phyloP scores from a whole-genome alignment of 2,113 vertebrate species.

The Epinephelus cyanopodus region DNA sequence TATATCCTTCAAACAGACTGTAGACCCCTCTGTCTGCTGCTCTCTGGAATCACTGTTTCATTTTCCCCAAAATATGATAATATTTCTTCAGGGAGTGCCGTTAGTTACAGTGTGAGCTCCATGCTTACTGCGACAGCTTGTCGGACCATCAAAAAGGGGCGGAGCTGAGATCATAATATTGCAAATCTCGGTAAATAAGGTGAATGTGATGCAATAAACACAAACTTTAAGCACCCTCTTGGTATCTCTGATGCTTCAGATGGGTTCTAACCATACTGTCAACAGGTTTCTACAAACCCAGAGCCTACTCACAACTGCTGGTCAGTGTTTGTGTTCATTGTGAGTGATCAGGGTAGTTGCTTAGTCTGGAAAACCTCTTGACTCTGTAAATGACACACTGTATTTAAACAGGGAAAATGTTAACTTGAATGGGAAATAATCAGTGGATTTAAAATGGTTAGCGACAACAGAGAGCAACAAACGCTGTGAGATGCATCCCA shows the following conservation, averaged over 20 bases:
- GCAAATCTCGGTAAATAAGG: not conserved
- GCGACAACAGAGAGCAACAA: conserved; percentile 4
- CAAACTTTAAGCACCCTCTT: not conserved
- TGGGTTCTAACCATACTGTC: not conserved
- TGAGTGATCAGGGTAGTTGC: conserved; percentile 35
- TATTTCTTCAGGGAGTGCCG: too few species aligned
- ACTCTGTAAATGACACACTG: conserved; percentile 27
- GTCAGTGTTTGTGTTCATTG: conserved; percentile 56
- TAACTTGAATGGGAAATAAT: conserved; percentile 17
- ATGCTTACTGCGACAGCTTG: too few species aligned
- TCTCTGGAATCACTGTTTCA: too few species aligned
- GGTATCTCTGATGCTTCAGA: conserved; percentile 13
- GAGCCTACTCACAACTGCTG: conserved; percentile 1
- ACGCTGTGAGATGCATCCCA: not conserved
- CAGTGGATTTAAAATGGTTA: conserved; percentile 1
- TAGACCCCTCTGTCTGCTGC: too few species aligned
- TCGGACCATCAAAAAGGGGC: too few species aligned
- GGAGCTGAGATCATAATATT: not conserved
- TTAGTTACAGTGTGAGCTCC: too few species aligned
- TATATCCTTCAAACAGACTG: too few species aligned
- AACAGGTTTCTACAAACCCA: conserved; percentile 13
- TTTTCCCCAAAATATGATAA: too few species aligned
- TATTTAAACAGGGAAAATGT: conserved; percentile 21
- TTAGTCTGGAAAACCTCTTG: conserved; percentile 48
- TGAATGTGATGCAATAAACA: not conserved